Percentiles rank a stretch among this genome's conserved stretches.
Evolutionary conservation across 2,888 invertebrate species (phyloP).

Genomic region (Ennomos fuscantarius): DNA sequence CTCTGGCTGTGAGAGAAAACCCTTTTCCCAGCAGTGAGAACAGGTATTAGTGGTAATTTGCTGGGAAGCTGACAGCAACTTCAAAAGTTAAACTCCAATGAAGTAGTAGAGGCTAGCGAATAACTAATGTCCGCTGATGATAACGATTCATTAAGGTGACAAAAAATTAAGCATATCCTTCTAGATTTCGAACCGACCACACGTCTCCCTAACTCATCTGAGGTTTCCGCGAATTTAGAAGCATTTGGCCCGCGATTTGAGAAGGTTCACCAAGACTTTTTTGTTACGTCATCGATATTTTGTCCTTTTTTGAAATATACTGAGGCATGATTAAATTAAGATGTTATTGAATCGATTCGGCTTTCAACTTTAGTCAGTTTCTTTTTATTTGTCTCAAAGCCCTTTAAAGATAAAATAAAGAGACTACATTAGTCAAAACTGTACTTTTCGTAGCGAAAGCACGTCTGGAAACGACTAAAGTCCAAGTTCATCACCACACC

Average conservation of each 20-base stretch:
- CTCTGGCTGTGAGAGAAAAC: no score
- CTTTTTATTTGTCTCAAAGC: slow-evolving; percentile 1
- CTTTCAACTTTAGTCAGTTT: slow-evolving; percentile 7
- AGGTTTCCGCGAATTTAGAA: slow-evolving; percentile 16
- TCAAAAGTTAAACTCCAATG: background rate
- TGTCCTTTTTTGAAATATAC: slow-evolving; percentile 10
- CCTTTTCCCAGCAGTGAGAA: no score
- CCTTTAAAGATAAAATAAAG: background rate
- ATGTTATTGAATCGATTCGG: slow-evolving; percentile 10
- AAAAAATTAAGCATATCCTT: background rate
- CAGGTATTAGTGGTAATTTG: no score
- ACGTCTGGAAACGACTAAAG: no score
- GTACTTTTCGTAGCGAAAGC: no score
- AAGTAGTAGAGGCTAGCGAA: no score
- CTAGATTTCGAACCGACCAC: background rate
- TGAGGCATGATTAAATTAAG: slow-evolving; percentile 10
- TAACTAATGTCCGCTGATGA: no score
- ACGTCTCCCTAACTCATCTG: slow-evolving; percentile 5
- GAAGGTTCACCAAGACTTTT: slow-evolving; percentile 18
- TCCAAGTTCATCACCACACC: no score
- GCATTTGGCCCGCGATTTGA: slow-evolving; percentile 20
- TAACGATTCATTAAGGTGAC: no score
- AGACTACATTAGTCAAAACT: background rate
- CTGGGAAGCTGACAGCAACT: background rate
- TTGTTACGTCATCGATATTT: slow-evolving; percentile 28